Conservation (phyloP, 2,113 vertebrate species). For the Pungitius pungitius region DNA sequence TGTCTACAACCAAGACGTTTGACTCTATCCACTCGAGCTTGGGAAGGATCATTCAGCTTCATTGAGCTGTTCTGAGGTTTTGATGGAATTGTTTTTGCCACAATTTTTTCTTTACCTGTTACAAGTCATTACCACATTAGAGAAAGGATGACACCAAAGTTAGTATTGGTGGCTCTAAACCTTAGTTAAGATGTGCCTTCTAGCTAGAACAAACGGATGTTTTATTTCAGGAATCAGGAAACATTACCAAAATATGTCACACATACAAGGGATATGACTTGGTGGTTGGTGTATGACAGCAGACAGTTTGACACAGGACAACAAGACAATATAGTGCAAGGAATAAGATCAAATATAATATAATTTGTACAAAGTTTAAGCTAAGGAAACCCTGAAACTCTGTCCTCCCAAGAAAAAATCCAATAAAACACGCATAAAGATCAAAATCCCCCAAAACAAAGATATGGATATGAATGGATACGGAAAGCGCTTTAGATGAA, state of each 20-base stretch:
- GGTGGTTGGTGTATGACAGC: no score
- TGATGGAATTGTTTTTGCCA: constrained; percentile 65
- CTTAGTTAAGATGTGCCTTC: not conserved
- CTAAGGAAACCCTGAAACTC: not conserved
- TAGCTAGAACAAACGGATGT: not conserved
- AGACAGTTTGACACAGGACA: no score
- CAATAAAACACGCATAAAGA: not conserved
- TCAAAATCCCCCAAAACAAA: not conserved
- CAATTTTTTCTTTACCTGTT: constrained; percentile 59
- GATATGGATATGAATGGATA: not conserved
- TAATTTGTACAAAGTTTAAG: not conserved
- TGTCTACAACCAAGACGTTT: constrained; percentile 71
- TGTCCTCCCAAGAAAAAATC: no score
- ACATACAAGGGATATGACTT: no score
- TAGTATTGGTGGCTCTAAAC: constrained; percentile 9
- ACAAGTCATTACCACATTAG: constrained; percentile 36
- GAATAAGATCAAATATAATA: no score
- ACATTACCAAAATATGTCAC: no score
- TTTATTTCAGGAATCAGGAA: no score
- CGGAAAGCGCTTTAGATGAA: not conserved
- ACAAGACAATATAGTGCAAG: no score
- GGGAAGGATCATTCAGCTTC: constrained; percentile 75
- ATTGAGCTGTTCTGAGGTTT: constrained; percentile 68
- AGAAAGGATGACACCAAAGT: constrained; percentile 12
- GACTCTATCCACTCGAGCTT: constrained; percentile 76